Percentiles rank a stretch among this genome's conserved stretches.
Evolutionary conservation across 2,113 vertebrate genomes (phyloP).

Genomic region (Pelecanus crispus): DNA sequence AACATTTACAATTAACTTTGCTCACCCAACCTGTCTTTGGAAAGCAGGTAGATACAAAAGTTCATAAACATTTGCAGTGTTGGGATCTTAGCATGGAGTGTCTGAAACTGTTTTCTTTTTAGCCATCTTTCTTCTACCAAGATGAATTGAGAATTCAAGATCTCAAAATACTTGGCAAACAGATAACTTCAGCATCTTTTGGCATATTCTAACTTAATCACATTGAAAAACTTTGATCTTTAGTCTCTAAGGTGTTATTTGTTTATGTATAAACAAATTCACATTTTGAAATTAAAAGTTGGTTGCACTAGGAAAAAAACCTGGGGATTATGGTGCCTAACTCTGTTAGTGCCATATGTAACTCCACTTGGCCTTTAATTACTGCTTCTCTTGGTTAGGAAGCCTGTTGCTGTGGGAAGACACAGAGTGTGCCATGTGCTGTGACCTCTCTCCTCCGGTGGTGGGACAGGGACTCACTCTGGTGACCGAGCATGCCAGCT

Average conservation of each 20-base stretch:
- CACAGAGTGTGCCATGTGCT: neutral
- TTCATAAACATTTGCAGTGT: neutral
- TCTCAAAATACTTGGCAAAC: neutral
- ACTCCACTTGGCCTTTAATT: neutral
- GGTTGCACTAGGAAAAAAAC: neutral
- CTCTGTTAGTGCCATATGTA: accelerated
- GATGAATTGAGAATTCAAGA: neutral
- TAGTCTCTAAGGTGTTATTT: neutral
- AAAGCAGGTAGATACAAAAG: neutral
- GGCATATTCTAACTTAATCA: neutral
- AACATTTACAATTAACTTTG: neutral
- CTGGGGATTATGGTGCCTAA: neutral
- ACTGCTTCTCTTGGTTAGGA: neutral
- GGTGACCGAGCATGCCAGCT: neutral
- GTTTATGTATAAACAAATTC: neutral
- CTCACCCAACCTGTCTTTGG: neutral
- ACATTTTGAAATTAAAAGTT: neutral
- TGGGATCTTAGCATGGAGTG: neutral
- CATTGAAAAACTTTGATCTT: neutral
- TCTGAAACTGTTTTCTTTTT: neutral
- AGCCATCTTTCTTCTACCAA: neutral
- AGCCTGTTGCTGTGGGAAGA: neutral
- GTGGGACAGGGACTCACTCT: neutral
- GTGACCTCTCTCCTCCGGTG: neutral
- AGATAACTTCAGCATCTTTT: neutral